Evolutionary conservation across 2,888 invertebrate species (phyloP).

Genomic region (Lypha dubia): DNA sequence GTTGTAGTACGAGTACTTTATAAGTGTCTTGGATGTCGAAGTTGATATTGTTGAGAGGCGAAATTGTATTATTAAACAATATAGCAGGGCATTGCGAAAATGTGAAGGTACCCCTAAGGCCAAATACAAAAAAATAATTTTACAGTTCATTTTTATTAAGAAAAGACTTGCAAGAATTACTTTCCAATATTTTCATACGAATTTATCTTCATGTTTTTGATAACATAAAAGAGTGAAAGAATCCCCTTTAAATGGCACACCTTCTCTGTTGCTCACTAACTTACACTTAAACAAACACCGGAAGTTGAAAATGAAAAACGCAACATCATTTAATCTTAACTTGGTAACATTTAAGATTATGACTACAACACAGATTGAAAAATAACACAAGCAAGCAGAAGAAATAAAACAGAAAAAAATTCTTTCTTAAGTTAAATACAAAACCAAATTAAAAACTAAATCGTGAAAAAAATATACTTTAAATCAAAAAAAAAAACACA

Average conservation of each 20-base stretch:
- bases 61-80: slow-evolving; percentile 51
- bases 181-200: not conserved
- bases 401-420: slow-evolving; percentile 45
- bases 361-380: slow-evolving; percentile 78
- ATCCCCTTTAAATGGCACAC: not conserved
- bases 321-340: slow-evolving; percentile 77
- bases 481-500: slow-evolving; percentile 8
- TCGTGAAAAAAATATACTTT: slow-evolving; percentile 26
- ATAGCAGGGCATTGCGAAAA: not conserved
- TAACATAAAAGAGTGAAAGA: not conserved
- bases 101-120: not conserved
- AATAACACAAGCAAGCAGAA: slow-evolving; percentile 69
- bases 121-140: not conserved
- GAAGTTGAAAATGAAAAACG: slow-evolving; percentile 62
- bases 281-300: slow-evolving; percentile 52
- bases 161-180: too few relatives aligned
- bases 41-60: slow-evolving; percentile 28
- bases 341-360: slow-evolving; percentile 75
- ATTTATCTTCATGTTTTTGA: not conserved
- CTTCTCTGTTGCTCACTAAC: not conserved
- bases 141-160: not conserved
- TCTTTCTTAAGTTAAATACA: slow-evolving; percentile 35
- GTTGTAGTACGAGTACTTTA: slow-evolving; percentile 38
- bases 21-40: slow-evolving; percentile 59
- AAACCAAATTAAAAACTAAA: slow-evolving; percentile 59